Percentiles rank a stretch among this genome's conserved stretches.
Conservation (phyloP, 1,140 invertebrate species). For the Nasonia vitripennis region DNA sequence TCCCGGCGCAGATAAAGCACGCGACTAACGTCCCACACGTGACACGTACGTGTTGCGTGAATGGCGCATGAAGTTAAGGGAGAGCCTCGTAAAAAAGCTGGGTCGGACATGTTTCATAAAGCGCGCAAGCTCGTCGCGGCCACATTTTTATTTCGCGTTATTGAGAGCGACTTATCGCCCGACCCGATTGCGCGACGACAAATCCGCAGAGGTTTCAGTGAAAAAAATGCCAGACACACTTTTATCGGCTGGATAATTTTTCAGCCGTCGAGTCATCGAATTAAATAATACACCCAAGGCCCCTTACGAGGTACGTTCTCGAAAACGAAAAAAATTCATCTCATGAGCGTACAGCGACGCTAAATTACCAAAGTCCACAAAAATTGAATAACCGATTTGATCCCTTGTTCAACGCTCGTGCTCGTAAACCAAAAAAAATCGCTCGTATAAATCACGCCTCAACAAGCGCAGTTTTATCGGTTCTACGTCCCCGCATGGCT, state of each 20-base stretch:
- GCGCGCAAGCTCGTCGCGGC: too few species aligned
- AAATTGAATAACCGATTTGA: conserved; percentile 38
- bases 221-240: too few species aligned
- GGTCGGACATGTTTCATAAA: not conserved
- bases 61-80: conserved; percentile 31
- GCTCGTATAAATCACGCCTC: conserved; percentile 37
- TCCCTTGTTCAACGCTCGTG: not conserved
- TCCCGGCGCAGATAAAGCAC: conserved; percentile 14
- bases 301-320: too few species aligned
- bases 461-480: conserved; percentile 41
- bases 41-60: conserved; percentile 17
- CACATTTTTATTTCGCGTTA: too few species aligned
- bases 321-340: not conserved
- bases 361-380: conserved; percentile 21
- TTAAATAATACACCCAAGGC: too few species aligned
- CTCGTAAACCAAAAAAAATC: conserved; percentile 35
- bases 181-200: too few species aligned
- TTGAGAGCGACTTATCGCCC: too few species aligned
- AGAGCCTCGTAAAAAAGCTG: not conserved
- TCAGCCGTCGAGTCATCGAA: not conserved
- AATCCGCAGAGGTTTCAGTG: too few species aligned
- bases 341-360: not conserved
- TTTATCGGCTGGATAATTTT: conserved; percentile 1
- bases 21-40: conserved; percentile 29
- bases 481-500: not conserved